These are phyloP conservation scores for Columba guinea DNA, from an alignment of 2,797 vertebrate species.

Conservation along the genomic window DNA sequence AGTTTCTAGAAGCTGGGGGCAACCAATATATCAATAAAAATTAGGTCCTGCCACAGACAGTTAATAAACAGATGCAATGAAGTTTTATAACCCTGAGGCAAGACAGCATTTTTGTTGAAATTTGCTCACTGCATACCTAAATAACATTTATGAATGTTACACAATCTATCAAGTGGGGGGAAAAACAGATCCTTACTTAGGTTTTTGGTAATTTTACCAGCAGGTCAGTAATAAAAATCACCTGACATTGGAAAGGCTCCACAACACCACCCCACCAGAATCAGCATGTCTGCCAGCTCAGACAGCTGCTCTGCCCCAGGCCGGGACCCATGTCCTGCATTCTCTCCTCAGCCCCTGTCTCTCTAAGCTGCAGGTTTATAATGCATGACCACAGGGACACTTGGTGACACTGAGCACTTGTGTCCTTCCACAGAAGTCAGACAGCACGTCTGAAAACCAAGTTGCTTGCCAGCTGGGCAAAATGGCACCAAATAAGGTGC, in stretches of 20 bases:
- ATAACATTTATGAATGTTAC: neutral
- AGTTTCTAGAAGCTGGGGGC: neutral
- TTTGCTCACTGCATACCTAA: slow-evolving; percentile 13
- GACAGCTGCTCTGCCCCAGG: neutral
- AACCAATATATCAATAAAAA: slow-evolving; percentile 10
- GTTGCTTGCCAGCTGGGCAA: neutral
- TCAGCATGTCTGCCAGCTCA: neutral
- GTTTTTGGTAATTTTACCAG: neutral
- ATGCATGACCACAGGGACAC: fast-evolving
- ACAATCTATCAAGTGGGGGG: neutral
- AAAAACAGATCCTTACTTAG: neutral
- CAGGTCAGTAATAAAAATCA: neutral
- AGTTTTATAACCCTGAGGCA: slow-evolving; percentile 9
- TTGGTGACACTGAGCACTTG: fast-evolving
- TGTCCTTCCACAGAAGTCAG: neutral
- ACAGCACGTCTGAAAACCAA: neutral
- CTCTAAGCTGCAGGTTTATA: neutral
- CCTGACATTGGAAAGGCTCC: neutral
- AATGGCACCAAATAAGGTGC: neutral
- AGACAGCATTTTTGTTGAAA: neutral
- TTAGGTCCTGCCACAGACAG: slow-evolving; percentile 5
- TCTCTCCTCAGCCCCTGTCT: no score
- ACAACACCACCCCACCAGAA: neutral
- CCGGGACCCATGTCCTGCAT: fast-evolving
- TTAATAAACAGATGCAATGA: slow-evolving; percentile 26